Evolutionary conservation across 2,113 vertebrate genomes (phyloP).

Genomic region (Picathartes gymnocephalus): DNA sequence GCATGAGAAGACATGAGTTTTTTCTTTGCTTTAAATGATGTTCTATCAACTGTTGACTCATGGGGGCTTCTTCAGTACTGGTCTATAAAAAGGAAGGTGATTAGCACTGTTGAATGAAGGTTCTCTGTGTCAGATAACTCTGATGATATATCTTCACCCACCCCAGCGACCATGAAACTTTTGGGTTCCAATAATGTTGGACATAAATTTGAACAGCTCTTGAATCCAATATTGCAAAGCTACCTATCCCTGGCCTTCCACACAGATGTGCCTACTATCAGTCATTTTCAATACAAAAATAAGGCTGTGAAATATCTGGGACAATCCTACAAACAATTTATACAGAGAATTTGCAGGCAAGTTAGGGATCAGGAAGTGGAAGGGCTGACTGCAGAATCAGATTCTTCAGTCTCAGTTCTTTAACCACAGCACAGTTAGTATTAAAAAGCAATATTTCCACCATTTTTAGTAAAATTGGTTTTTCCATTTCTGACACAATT

Average conservation of each 20-base stretch:
- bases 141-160: background rate
- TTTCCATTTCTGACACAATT: background rate
- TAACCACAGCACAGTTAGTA: background rate
- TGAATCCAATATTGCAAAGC: background rate
- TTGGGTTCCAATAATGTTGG: background rate
- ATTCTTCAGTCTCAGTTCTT: background rate
- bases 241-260: background rate
- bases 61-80: background rate
- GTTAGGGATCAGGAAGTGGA: background rate
- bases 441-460: background rate
- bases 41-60: background rate
- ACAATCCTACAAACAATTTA: background rate
- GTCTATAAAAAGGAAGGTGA: background rate
- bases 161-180: background rate
- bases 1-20: background rate
- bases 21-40: background rate
- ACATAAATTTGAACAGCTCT: background rate
- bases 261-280: background rate
- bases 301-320: background rate
- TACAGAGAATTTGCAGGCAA: background rate
- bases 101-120: background rate
- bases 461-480: background rate
- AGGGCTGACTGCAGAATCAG: background rate
- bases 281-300: background rate
- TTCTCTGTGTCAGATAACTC: background rate